Percentiles rank a stretch among this genome's conserved stretches.
phyloP scores from a whole-genome alignment of 1,140 invertebrate genomes.

The Anoplophora glabripennis region DNA sequence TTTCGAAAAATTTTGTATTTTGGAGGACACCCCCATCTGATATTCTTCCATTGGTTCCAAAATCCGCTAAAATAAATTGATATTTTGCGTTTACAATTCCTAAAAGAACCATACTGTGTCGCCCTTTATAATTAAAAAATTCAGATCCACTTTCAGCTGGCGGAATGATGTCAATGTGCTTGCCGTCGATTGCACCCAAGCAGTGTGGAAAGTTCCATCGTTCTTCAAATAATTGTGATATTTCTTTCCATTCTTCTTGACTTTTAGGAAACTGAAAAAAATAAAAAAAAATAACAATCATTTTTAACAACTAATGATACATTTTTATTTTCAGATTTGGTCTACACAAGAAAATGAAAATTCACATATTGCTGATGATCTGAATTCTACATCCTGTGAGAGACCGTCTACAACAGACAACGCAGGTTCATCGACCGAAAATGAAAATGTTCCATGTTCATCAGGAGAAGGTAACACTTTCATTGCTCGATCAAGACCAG shows the following conservation, averaged over 20 bases:
- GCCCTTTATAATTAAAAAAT: conserved; percentile 14
- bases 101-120: conserved; percentile 31
- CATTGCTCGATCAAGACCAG: too few relatives aligned
- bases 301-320: too few relatives aligned
- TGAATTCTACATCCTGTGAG: too few relatives aligned
- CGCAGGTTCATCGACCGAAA: too few relatives aligned
- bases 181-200: conserved; percentile 48
- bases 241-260: conserved; percentile 6
- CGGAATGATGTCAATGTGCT: conserved; percentile 38
- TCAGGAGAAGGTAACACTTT: too few relatives aligned
- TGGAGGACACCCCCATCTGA: background rate
- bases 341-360: too few relatives aligned
- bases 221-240: conserved; percentile 1
- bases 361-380: too few relatives aligned
- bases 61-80: conserved; percentile 5
- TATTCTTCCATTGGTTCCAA: background rate
- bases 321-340: too few relatives aligned
- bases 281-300: too few relatives aligned
- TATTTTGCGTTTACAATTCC: conserved; percentile 8
- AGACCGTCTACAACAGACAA: too few relatives aligned
- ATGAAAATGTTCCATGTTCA: too few relatives aligned
- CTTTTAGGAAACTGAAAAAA: conserved; percentile 10
- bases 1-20: conserved; percentile 16
- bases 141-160: conserved; percentile 5
- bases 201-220: conserved; percentile 26